Conservation (phyloP, 2,888 invertebrate genomes). For the Lithophane ornitopus region DNA sequence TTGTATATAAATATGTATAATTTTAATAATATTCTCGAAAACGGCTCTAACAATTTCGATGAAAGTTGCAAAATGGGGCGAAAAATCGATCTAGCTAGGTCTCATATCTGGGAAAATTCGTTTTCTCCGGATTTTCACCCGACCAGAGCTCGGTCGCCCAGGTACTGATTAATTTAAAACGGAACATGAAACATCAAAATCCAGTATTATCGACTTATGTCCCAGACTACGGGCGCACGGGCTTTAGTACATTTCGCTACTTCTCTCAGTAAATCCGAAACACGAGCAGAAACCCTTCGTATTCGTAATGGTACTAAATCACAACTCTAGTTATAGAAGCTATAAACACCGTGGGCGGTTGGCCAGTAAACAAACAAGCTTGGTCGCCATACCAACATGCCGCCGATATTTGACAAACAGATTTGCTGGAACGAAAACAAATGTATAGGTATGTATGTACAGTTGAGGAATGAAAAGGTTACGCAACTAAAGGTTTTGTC, state of each 20-base stretch:
- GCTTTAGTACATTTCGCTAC: neutral
- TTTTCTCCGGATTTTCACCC: too few relatives aligned
- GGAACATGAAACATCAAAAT: too few relatives aligned
- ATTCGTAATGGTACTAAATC: conserved; percentile 42
- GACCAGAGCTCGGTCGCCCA: too few relatives aligned
- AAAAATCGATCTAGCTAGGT: too few relatives aligned
- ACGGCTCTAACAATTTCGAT: too few relatives aligned
- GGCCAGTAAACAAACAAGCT: conserved; percentile 50
- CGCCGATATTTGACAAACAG: conserved; percentile 51
- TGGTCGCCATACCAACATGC: conserved; percentile 28
- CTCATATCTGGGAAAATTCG: too few relatives aligned
- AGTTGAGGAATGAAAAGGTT: neutral
- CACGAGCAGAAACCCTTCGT: conserved; percentile 10
- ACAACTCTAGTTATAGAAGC: conserved; percentile 23
- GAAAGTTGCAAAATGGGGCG: too few relatives aligned
- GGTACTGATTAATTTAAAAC: too few relatives aligned
- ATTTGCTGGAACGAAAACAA: conserved; percentile 22
- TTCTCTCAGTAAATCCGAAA: neutral
- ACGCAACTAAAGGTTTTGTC: neutral
- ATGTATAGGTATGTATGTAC: neutral
- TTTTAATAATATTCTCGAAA: too few relatives aligned
- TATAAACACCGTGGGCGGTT: conserved; percentile 43
- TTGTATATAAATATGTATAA: too few relatives aligned
- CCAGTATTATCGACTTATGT: neutral
- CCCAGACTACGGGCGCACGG: neutral